Base-by-base conservation (phyloP, 2,113 vertebrate species). In the Charadrius vociferus region DNA sequence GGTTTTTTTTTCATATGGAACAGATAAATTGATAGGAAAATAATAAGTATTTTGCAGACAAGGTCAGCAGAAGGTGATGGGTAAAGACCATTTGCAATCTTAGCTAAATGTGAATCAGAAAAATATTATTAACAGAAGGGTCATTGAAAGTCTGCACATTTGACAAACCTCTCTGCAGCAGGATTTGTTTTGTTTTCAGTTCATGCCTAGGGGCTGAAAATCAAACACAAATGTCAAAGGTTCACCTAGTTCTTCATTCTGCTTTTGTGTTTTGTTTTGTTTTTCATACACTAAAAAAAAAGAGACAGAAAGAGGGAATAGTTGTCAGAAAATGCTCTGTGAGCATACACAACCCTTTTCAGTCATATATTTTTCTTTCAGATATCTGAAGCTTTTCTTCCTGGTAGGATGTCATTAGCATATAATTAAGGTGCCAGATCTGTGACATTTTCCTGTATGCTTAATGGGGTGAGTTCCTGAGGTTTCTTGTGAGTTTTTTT, bases 171-270 rank as follows among this genome's bases (percentile, higher is more conserved):
- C 55, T 94, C 61, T 86, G 79, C 62, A 90, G 82, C 68, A 70
- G 58, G 50, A 93, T 88, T 86, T 95, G 85, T 95, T 98, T 94
- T 94, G 79, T 90, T 97, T 93, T 56, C 79, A 68, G 87, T 74
- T 91, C n/a, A 1, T 93, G 75, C 75, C 74, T 37, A 49, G 47
- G n/a, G 90, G 62, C 45, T 94, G 82, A 91, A 95, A 95, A 70
- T 92, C 86, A 89, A 90, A 87, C n/a, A 81, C 43, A 89, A 91
- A 91, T 89, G 82, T 68, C 93, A 93, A 86, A 81, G 94, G 87
- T 92, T 93, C 79, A 65, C 75, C 50, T 81, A 56, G 52, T 55
- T 86, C 50, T 88, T 81, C 49, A 50, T 43, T 39, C 65, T 79
- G 53, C 49, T 81, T 32, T 56, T 67, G 49, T 75, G 9, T 63